These are phyloP conservation scores for Agrilus mali DNA, from an alignment of 2,888 invertebrate species.

Conservation along the genomic window DNA sequence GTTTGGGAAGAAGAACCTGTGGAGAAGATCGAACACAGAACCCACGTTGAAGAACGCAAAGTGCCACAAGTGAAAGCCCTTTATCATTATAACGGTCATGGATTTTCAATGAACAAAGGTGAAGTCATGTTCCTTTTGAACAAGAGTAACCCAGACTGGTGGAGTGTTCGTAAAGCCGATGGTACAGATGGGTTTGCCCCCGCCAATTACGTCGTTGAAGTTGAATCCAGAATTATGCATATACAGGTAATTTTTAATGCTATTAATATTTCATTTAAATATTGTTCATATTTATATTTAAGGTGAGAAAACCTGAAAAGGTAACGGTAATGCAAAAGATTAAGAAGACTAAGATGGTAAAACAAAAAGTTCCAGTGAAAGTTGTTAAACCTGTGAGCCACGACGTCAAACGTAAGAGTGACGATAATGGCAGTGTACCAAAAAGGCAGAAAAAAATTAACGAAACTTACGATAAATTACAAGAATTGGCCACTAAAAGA, in stretches of 20 bases:
- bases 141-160: conserved; percentile 97
- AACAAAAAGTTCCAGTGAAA: conserved; percentile 71
- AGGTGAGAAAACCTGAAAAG: conserved; percentile 64
- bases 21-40: conserved; percentile 71
- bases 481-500: conserved; percentile 66
- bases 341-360: conserved; percentile 79
- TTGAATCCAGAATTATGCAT: conserved; percentile 75
- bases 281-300: conserved; percentile 7
- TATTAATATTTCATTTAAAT: background rate
- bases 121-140: conserved; percentile 84
- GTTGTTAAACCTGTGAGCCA: conserved; percentile 33
- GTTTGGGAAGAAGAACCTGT: conserved; percentile 87
- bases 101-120: conserved; percentile 82
- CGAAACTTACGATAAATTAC: conserved; percentile 67
- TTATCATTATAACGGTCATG: conserved; percentile 87
- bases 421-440: conserved; percentile 66
- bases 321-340: conserved; percentile 74
- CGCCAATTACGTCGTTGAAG: conserved; percentile 88
- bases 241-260: conserved; percentile 39
- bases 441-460: conserved; percentile 70
- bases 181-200: conserved; percentile 95
- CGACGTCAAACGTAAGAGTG: conserved; percentile 30
- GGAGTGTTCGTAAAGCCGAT: conserved; percentile 86
- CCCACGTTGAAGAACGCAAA: conserved; percentile 75
- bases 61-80: conserved; percentile 79